phyloP scores from a whole-genome alignment of 64 coral and sea anemone species.

The Stylophora pistillata region DNA sequence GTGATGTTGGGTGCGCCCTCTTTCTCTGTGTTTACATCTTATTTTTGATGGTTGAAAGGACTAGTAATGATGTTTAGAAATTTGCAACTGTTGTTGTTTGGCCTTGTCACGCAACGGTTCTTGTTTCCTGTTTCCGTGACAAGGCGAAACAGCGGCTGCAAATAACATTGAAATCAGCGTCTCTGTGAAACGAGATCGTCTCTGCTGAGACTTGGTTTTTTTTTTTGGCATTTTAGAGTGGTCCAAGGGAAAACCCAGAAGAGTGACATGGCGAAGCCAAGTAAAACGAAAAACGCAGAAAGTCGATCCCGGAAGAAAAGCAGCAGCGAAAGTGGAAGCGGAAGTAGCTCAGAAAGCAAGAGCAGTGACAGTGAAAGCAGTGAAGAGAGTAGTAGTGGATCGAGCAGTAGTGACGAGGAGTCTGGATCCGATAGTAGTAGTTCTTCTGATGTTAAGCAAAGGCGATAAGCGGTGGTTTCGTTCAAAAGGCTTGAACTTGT shows the following conservation, averaged over 20 bases:
- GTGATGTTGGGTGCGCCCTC: too few relatives aligned
- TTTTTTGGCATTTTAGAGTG: not conserved
- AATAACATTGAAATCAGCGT: too few relatives aligned
- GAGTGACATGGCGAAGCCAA: not conserved
- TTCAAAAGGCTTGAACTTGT: not conserved
- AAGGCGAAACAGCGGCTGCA: too few relatives aligned
- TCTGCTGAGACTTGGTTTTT: not conserved
- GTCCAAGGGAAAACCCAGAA: not conserved
- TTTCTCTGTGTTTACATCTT: too few relatives aligned
- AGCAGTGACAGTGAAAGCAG: conserved; percentile 8
- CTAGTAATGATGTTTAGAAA: too few relatives aligned
- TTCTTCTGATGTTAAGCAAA: not conserved
- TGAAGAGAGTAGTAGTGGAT: not conserved
- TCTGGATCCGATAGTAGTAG: conserved; percentile 12
- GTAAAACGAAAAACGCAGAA: not conserved
- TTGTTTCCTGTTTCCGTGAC: too few relatives aligned
- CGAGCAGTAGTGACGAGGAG: conserved; percentile 28
- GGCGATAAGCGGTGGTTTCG: not conserved
- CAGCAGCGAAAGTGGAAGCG: not conserved
- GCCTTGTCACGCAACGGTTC: too few relatives aligned
- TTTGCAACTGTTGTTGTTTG: too few relatives aligned
- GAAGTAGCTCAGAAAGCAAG: conserved; percentile 9
- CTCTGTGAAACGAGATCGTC: too few relatives aligned
- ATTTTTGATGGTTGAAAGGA: too few relatives aligned
- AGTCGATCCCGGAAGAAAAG: conserved; percentile 1